Evolutionary conservation across 1,140 invertebrate genomes (phyloP).

Genomic region (Macrobrachium nipponense): DNA sequence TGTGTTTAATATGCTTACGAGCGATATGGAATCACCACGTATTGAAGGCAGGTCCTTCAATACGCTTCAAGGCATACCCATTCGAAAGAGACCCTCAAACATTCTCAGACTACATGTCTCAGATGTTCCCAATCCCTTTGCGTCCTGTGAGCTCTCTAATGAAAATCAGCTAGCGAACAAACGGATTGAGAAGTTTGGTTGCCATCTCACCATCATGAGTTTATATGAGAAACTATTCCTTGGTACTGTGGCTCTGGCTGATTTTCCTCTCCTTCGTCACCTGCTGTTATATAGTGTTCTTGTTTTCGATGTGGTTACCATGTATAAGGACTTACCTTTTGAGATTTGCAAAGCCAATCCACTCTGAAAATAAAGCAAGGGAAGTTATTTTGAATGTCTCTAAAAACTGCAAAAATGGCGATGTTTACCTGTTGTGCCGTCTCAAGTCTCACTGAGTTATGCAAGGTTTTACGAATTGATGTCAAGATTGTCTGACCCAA

Average conservation of each 20-base stretch:
- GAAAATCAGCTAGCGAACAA: constrained; percentile 57
- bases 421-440: constrained; percentile 53
- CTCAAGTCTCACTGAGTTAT: constrained; percentile 52
- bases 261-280: constrained; percentile 53
- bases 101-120: constrained; percentile 61
- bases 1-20: too few relatives aligned
- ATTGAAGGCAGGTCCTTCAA: constrained; percentile 43
- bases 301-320: constrained; percentile 48
- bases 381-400: constrained; percentile 18
- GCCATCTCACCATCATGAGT: constrained; percentile 62
- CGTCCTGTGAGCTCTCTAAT: constrained; percentile 44
- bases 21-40: too few relatives aligned
- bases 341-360: constrained; percentile 44
- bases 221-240: constrained; percentile 63
- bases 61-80: constrained; percentile 55
- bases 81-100: constrained; percentile 47
- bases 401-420: constrained; percentile 53
- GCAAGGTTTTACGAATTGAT: constrained; percentile 51
- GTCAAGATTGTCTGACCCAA: constrained; percentile 45
- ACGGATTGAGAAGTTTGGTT: constrained; percentile 57
- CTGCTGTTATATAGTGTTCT: constrained; percentile 56
- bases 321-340: constrained; percentile 37
- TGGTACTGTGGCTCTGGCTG: constrained; percentile 61
- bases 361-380: constrained; percentile 36
- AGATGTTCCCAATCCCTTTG: constrained; percentile 62